Evolutionary conservation across 2,888 invertebrate species (phyloP), one percentile per base, ranked within the genome.

Genomic region (Noctua pronuba): DNA sequence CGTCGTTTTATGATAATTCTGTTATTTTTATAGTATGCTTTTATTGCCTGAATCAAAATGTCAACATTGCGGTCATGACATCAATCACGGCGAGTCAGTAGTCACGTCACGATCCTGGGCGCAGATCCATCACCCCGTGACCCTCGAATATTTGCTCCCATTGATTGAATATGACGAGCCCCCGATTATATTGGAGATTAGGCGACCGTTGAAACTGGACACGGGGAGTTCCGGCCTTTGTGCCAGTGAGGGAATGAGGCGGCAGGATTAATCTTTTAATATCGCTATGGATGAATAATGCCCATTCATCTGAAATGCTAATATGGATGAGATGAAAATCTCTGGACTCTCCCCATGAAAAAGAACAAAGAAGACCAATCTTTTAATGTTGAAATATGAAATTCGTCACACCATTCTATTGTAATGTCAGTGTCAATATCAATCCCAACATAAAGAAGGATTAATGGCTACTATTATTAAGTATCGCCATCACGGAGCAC

Each of bases 71-170:
- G 49, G 46, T 49, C 41, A 60, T 38, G n/a, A 35, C 64, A 85
- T 85, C 71, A 85, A 85, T 83, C 82, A 83, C 35, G 3, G 21
- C 49, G 24, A 67, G 58, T 41, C 62, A 44, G 49, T 44, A 70
- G 28, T 31, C 64, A 62, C 24, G 82, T 65, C 46, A 28, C 38
- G 31, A 66, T 41, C 21, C 44, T 67, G 62, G 16, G 31, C 41
- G 46, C 28, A 46, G 58, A 76, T 83, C 82, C 70, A 71, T 77
- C 86, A 82, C 44, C 52, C 24, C 60, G 28, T 67, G 67, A 73
- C 67, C 85, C 67, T 67, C 85, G 62, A 85, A 70, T 73, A 82
- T 76, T 85, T 58, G 82, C 49, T 58, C 35, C 70, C 24, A 52
- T 71, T 77, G 73, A 81, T 85, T 77, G 73, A 81, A 83, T 82